Base-by-base conservation (phyloP, 2,113 vertebrate species). In the Phycodurus eques region DNA sequence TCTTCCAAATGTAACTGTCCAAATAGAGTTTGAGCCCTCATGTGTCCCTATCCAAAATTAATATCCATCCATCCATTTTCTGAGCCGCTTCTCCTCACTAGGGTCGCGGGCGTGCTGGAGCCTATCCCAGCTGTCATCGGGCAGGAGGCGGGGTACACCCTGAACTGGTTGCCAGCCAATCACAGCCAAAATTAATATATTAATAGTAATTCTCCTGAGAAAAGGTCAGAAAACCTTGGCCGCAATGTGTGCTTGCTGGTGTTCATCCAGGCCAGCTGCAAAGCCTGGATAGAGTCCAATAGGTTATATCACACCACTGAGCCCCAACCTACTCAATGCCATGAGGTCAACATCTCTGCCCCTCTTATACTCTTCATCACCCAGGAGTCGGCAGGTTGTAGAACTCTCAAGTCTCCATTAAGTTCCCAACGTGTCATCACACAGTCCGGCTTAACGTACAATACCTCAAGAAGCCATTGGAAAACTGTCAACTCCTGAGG, bases 391-490 rank as follows among this genome's bases (percentile, higher is more conserved):
- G 63, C 51, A 54, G 66, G 42, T 70, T 54, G 57, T 61, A 12
- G 68, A 64, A 61, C 53, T 54, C 53, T 54, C 20, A 54, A 54
- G 53, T 51, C 56, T 69, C 54, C n/a, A 17, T 67, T 56, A 67
- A 54, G 67, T 73, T 61, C 67, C 56, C 56, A 19, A 53, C 22
- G 60, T 56, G 69, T 78, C 63, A 64, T 17, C 43, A 53, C 75
- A 76, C 76, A 43, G 42, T 47, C 62, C n/a, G 68, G 73, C 53
- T 61, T 54, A 64, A 70, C 71, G 68, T 76, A 63, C 67, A 53
- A 67, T 80, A 74, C 67, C 44, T 80, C 64, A 77, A 65, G 59
- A 78, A 83, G 75, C 68, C 83, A 80, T 67, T 74, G 72, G 67
- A 75, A 75, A 76, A 31, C 68, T 71, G 73, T 82, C 78, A 76